Percentiles rank a stretch among this genome's conserved stretches.
Evolutionary conservation across 2,797 vertebrate genomes (phyloP).

Genomic region (Enteromius fasciolatus): DNA sequence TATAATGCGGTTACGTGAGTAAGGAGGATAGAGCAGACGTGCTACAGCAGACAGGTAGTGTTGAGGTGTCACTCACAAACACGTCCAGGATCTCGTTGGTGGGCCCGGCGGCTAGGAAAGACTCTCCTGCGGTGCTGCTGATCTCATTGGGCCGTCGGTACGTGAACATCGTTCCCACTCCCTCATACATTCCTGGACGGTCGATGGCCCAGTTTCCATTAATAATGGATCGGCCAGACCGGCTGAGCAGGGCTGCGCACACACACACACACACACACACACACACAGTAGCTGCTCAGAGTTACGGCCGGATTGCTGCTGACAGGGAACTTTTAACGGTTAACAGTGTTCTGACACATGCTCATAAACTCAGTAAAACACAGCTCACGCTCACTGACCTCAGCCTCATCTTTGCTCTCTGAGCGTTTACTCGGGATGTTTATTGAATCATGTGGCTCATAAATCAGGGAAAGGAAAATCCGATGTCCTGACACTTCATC

Average conservation of each 20-base stretch:
- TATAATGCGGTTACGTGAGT: no score
- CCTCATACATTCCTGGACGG: slow-evolving; percentile 91
- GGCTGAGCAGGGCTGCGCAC: slow-evolving; percentile 86
- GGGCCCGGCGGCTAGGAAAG: slow-evolving; percentile 92
- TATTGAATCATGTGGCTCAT: slow-evolving; percentile 4
- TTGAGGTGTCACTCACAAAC: slow-evolving; percentile 82
- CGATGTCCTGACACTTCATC: no score
- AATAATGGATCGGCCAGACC: slow-evolving; percentile 92
- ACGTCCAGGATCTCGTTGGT: slow-evolving; percentile 95
- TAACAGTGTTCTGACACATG: neutral
- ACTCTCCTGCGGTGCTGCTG: slow-evolving; percentile 92
- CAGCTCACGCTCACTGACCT: neutral
- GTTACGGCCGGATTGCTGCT: neutral
- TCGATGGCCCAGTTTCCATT: slow-evolving; percentile 99
- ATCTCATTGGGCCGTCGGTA: slow-evolving; percentile 96
- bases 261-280: slow-evolving; percentile 47
- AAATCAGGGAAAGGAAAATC: slow-evolving; percentile 3
- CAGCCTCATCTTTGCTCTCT: neutral
- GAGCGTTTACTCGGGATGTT: neutral
- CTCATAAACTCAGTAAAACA: neutral
- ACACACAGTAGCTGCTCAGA: slow-evolving; percentile 18
- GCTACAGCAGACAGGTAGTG: no score
- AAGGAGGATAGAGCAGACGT: neutral
- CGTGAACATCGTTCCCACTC: slow-evolving; percentile 93
- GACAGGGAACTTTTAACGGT: neutral